Conservation (phyloP, 1,140 invertebrate species). For the Orchesella cincta region DNA sequence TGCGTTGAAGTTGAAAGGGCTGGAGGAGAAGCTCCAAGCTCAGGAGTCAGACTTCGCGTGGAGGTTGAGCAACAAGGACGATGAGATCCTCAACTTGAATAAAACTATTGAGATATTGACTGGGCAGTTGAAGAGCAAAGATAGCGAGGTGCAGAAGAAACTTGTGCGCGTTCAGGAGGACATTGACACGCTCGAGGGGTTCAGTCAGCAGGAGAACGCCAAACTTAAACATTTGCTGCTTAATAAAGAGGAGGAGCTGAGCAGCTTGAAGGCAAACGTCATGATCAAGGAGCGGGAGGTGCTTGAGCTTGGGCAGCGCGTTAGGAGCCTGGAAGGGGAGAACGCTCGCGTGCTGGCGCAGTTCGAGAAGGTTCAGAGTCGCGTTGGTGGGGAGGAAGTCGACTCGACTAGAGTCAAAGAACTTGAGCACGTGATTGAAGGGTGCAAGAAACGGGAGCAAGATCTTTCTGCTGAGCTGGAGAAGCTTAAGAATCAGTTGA, state of each 20-base stretch:
- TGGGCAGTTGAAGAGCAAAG: not conserved
- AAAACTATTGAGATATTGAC: slow-evolving; percentile 1
- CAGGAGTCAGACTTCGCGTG: slow-evolving; percentile 24
- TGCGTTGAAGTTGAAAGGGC: not conserved
- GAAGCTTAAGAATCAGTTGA: too few relatives aligned
- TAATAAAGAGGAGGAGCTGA: slow-evolving; percentile 12
- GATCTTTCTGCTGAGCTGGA: not conserved
- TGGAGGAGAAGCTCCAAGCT: slow-evolving; percentile 23
- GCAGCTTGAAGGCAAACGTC: not conserved
- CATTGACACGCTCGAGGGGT: slow-evolving; percentile 7
- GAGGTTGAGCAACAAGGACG: slow-evolving; percentile 17
- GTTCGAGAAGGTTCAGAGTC: not conserved
- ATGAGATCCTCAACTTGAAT: slow-evolving; percentile 16
- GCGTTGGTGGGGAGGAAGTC: not conserved
- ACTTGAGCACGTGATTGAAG: not conserved
- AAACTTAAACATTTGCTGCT: slow-evolving; percentile 20
- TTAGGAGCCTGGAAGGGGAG: not conserved
- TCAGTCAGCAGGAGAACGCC: slow-evolving; percentile 19
- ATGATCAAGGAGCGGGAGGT: not conserved
- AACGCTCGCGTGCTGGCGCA: not conserved
- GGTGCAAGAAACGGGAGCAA: not conserved
- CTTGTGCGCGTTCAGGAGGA: slow-evolving; percentile 19
- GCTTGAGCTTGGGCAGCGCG: not conserved
- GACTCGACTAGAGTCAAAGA: too few relatives aligned
- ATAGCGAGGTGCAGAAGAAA: not conserved